Conservation (phyloP, 2,113 vertebrate species). For the Ciconia stormi region DNA sequence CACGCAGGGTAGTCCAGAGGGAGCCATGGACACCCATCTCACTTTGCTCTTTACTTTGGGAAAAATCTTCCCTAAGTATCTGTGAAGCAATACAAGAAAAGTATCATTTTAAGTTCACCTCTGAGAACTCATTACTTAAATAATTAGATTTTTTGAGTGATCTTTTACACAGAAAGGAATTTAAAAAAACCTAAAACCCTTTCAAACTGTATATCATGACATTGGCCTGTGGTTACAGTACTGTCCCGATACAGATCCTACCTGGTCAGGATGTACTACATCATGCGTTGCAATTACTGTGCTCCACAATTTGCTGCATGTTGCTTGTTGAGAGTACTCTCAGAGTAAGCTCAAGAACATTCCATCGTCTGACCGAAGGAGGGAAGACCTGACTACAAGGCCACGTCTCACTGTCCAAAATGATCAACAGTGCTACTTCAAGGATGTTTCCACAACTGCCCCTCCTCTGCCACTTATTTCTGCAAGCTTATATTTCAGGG, state of each 20-base stretch:
- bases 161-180: neutral
- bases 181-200: neutral
- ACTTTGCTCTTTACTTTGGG: neutral
- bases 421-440: neutral
- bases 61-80: neutral
- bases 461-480: neutral
- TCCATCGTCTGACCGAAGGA: neutral
- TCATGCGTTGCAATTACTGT: neutral
- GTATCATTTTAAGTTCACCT: neutral
- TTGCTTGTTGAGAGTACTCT: neutral
- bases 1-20: neutral
- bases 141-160: neutral
- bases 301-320: neutral
- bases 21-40: neutral
- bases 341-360: neutral
- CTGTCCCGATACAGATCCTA: neutral
- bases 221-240: neutral
- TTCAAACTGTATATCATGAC: neutral
- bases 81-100: neutral
- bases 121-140: neutral
- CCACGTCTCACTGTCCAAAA: neutral
- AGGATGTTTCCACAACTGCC: neutral
- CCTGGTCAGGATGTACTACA: neutral
- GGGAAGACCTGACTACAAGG: neutral
- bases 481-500: neutral